phyloP scores from a whole-genome alignment of 2,797 vertebrate genomes.

The Molossus molossus region DNA sequence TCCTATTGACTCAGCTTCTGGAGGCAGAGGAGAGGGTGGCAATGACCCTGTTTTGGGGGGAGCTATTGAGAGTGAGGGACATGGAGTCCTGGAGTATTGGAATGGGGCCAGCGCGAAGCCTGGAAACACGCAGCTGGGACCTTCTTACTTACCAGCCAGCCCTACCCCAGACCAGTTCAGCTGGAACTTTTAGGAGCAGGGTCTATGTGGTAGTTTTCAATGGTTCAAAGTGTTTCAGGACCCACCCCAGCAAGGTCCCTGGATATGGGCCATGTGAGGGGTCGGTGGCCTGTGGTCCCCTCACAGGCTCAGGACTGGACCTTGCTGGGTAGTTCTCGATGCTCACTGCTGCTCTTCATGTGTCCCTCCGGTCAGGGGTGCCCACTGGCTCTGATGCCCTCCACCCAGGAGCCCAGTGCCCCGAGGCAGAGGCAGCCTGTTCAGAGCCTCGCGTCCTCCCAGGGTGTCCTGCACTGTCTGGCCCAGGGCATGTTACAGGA shows the following conservation, averaged over 20 bases:
- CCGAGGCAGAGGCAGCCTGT: background rate
- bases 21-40: background rate
- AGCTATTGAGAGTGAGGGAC: background rate
- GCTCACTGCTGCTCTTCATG: background rate
- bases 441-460: background rate
- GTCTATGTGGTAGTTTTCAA: background rate
- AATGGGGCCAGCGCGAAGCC: background rate
- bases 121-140: background rate
- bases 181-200: background rate
- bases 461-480: background rate
- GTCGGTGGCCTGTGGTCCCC: background rate
- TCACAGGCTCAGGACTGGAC: background rate
- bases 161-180: background rate
- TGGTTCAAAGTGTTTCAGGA: background rate
- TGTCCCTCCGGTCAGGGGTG: background rate
- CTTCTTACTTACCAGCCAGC: background rate
- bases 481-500: rapidly evolving
- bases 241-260: background rate
- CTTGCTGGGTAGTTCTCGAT: background rate
- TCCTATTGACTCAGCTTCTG: background rate
- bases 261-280: background rate
- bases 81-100: background rate
- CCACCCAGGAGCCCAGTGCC: background rate
- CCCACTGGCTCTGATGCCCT: background rate
- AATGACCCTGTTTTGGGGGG: background rate